These are phyloP conservation scores for Carollia perspicillata DNA, from an alignment of 2,113 vertebrate genomes.

Conservation along the genomic window DNA sequence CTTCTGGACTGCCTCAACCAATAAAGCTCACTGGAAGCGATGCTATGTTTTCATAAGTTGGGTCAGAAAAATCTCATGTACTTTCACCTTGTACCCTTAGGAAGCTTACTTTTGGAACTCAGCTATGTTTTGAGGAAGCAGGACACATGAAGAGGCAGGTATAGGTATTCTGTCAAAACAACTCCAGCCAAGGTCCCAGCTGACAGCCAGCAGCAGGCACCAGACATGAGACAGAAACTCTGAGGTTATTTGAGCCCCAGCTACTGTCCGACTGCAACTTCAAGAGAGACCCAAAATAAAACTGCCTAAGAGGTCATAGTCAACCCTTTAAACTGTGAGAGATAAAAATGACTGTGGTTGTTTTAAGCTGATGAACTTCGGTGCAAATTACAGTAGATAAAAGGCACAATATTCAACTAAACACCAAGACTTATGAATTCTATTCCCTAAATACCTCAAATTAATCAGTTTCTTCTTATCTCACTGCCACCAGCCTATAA, in stretches of 20 bases:
- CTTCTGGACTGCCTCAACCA: not conserved
- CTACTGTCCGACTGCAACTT: not conserved
- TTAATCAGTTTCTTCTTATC: not conserved
- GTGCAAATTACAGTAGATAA: not conserved
- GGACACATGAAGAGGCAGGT: not conserved
- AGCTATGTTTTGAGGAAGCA: not conserved
- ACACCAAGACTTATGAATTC: not conserved
- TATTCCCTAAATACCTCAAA: not conserved
- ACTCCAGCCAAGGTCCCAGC: not conserved
- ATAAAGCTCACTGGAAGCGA: not conserved
- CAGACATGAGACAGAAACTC: not conserved
- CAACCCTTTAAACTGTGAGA: not conserved
- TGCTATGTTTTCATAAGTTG: not conserved
- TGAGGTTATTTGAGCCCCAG: not conserved
- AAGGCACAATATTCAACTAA: not conserved
- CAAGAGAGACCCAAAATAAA: not conserved
- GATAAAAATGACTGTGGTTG: not conserved
- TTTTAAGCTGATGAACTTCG: not conserved
- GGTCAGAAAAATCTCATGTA: not conserved
- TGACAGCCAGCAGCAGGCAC: not conserved
- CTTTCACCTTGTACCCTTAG: not conserved
- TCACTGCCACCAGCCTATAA: not conserved
- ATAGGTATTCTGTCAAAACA: not conserved
- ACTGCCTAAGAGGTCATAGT: not conserved
- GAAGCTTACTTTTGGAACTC: not conserved